phyloP scores from a whole-genome alignment of 1,140 invertebrate species.

The Achatina immaculata region DNA sequence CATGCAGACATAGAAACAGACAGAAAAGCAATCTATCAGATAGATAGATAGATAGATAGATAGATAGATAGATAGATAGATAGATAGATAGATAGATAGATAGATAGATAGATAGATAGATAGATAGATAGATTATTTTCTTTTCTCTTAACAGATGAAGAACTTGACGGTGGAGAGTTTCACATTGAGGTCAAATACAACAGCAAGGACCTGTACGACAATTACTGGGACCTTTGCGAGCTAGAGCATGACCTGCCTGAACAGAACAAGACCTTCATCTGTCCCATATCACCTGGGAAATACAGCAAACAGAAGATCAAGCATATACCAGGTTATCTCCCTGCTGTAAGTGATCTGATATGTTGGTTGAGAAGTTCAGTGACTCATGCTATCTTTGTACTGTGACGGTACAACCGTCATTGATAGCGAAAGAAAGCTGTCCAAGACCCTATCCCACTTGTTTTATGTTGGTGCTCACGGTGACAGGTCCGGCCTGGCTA shows the following conservation, averaged over 20 bases:
- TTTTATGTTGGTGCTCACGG: too few species aligned
- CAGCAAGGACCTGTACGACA: constrained; percentile 58
- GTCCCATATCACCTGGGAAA: constrained; percentile 49
- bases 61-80: too few species aligned
- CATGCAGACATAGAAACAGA: too few species aligned
- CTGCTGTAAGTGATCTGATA: constrained; percentile 49
- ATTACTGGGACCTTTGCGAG: constrained; percentile 61
- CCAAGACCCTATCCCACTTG: too few species aligned
- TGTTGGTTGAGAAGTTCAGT: not conserved
- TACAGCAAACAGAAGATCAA: constrained; percentile 51
- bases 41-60: too few species aligned
- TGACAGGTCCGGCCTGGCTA: too few species aligned
- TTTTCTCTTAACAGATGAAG: constrained; percentile 34
- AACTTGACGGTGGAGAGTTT: constrained; percentile 49
- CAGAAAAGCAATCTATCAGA: too few species aligned
- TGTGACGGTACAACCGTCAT: not conserved
- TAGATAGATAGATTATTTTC: not conserved
- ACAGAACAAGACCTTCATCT: constrained; percentile 51
- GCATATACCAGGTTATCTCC: constrained; percentile 59
- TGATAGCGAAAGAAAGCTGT: not conserved
- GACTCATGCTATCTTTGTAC: too few species aligned
- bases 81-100: not conserved
- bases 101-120: not conserved
- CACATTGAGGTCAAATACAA: constrained; percentile 56
- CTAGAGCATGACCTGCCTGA: constrained; percentile 49